Evolutionary conservation across 1,140 invertebrate species (phyloP), one percentile per base, ranked within the genome.

Genomic region (Brachionus koreanus): DNA sequence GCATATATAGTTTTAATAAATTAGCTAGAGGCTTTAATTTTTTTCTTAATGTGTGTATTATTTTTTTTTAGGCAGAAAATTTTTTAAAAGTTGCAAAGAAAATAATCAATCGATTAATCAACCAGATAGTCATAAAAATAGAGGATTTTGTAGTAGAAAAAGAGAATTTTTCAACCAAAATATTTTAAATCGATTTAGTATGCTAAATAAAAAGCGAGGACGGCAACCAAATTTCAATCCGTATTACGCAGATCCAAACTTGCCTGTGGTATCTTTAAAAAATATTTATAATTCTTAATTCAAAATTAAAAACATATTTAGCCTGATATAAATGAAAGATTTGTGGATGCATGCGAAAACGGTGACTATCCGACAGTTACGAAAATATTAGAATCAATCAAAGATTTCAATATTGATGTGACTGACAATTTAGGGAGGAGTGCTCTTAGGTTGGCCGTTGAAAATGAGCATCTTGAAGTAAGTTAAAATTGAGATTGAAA

Each of bases 381-480:
- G 23, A 52, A 84, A 39, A 84, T 87, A 25, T 81, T 87, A 5
- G 84, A 86, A 12, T 86, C 86, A 52, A 84, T 87, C 29, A 82
- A 83, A 0, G 83, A 85, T 35, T 85, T 87, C 69, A 86, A 85
- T 83, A 85, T 87, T 2, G 85, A 87, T 83, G 86, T 85, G 65
- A 85, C 83, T 46, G 86, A 87, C 67, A 86, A 86, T 43, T 77
- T 87, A 12, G 86, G 86, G 3, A 72, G 87, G 16, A 87, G 86
- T 7, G 86, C 87, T 0, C 79, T 87, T 7, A 83, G 85, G 10
- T 69, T 87, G 6, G 87, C 87, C 2, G 86, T 87, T 23, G 86
- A 85, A 61, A 86, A 87, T 84, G 87, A 87, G 83, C 86, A 87
- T 83, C 75, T 87, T 16, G 87, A 87, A 85, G 85, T 87, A 67